Evolutionary conservation across 2,113 vertebrate genomes (phyloP), one percentile per base, ranked within the genome.

Genomic region (Cheilinus undulatus): DNA sequence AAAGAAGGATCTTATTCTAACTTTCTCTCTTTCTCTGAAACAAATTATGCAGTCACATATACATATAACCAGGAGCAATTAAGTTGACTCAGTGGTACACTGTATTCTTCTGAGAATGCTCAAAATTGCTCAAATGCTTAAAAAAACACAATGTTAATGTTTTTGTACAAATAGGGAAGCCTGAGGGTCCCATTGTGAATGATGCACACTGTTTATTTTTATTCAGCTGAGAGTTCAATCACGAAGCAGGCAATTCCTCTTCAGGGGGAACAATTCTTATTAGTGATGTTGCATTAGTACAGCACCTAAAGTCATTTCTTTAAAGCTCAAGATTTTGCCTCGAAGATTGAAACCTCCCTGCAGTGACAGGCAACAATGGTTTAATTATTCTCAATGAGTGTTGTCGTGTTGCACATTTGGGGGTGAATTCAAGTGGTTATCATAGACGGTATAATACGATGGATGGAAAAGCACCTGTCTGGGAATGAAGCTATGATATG

Each of bases 211-310:
- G 50, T 78, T 79, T 78, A 69, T 85, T 76, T 78, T 58, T 69
- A 81, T 82, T 88, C 82, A 80, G 70, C 22, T 60, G 73, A 81
- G 67, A 27, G 51, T 86, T 82, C 58, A 83, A 45, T 86, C 69
- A 53, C 79, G 75, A 71, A 84, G 68, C 67, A 76, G 69, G 40
- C 61, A 76, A 76, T 74, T 76, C 53, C 69, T 90, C 85, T 84
- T 78, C 61, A 15, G 78, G 86, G 84, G 62, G 69, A 76, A 87
- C 81, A 46, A 88, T 91, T 80, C 66, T 64, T 83, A 84, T 84
- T 66, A 86, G 69, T 69, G 66, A 86, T 79, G 83, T 86, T 80
- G 75, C 72, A 90, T 87, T 88, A 85, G 87, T 86, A 83, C 53
- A 61, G 26, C 66, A 62, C 49, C 69, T 77, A 86, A 79, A 85